Base-by-base conservation (phyloP, 2,888 invertebrate genomes). In the Melikaiella ostensackeni region DNA sequence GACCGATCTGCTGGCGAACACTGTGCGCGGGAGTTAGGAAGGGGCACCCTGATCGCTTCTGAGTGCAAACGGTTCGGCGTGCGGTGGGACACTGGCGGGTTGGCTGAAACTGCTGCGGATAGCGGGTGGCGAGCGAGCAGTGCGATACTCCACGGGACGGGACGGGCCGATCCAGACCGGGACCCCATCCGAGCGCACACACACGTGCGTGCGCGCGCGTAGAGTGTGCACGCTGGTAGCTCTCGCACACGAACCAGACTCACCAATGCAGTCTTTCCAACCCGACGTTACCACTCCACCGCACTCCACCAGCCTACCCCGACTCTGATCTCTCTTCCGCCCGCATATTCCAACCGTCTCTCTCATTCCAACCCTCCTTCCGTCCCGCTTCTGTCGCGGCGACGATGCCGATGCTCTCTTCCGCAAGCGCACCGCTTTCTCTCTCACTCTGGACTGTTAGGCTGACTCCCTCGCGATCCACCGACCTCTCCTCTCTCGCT, bases 51-150 rank as follows among this genome's bases (percentile, higher is more conserved):
- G 87, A 86, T 89, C 87, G 88, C 85, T 87, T 87, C 86, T 82
- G 86, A 88, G 89, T 87, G 90, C 89, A 90, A 89, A 89, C 91
- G 89, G 89, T 88, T 89, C 91, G 90, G 88, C 90, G 89, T 90
- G 91, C 90, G 89, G 89, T 89, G 90, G 91, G 90, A 91, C 90
- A 90, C 91, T 91, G 90, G 87, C 87, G 83, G 87, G 87, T 87
- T 85, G 85, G 82, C 85, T 84, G 86, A 83, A 83, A 81, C 84
- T 82, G 83, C 82, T 81, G 84, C 81, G 84, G 88, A 87, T 88
- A 88, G 88, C 87, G 87, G 88, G 87, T 88, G 88, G 87, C 85
- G 86, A 87, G 77, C 82, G 83, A 81, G 81, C 84, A 85, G 88
- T 87, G 88, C 88, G 89, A 88, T 88, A 88, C 88, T 88, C 86